These are phyloP conservation scores for Gadopsis marmoratus DNA, from an alignment of 2,797 vertebrate species.

Conservation along the genomic window DNA sequence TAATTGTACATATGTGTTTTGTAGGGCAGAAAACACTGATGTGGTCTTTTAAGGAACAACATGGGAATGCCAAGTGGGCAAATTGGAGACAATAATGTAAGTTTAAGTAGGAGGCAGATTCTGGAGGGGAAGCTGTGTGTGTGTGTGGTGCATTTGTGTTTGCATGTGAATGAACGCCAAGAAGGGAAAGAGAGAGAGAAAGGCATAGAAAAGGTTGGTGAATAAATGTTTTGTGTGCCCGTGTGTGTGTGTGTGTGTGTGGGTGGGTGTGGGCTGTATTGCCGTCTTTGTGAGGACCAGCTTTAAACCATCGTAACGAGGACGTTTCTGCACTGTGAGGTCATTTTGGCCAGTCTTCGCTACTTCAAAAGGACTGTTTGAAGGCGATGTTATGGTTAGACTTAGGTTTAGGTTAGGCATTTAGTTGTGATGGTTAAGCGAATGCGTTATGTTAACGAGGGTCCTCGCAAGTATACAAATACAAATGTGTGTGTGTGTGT, in stretches of 20 bases:
- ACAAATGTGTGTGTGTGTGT: background rate
- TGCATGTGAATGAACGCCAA: constrained; percentile 49
- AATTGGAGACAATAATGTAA: constrained; percentile 9
- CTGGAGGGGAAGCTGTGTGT: constrained; percentile 1
- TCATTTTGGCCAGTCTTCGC: background rate
- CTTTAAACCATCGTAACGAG: background rate
- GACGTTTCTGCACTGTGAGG: background rate
- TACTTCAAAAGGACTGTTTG: background rate
- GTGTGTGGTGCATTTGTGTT: constrained; percentile 7
- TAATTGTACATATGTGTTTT: background rate
- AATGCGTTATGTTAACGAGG: background rate
- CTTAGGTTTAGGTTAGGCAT: background rate
- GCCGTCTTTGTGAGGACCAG: background rate
- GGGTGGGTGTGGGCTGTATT: background rate
- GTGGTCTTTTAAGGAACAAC: constrained; percentile 12
- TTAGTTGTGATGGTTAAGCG: too few relatives aligned
- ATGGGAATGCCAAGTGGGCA: constrained; percentile 39
- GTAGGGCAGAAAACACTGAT: background rate
- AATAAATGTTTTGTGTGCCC: constrained; percentile 32
- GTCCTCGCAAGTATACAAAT: background rate
- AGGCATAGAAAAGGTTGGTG: constrained; percentile 27
- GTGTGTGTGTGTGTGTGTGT: constrained; percentile 19
- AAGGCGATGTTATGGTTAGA: background rate
- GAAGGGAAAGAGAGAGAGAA: constrained; percentile 13
- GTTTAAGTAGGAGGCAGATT: constrained; percentile 11